A percentile compares a stretch with the other conserved stretches of the same genome.
These are phyloP conservation scores for Agrotis puta DNA, from an alignment of 2,888 invertebrate genomes.

Conservation along the genomic window DNA sequence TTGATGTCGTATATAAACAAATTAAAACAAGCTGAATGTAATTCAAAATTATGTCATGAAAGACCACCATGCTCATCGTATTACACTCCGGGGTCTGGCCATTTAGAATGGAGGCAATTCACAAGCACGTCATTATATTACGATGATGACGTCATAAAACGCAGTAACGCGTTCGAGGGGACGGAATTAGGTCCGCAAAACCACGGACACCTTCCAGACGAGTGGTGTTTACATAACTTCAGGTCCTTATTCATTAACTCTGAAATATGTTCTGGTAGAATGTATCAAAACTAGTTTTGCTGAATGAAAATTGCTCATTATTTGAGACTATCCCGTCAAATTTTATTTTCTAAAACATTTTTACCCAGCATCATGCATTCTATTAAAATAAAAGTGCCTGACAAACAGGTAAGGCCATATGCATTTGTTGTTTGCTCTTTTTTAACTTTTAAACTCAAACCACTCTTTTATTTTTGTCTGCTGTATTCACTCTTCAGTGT, in stretches of 20 bases:
- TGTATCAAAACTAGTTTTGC: background rate
- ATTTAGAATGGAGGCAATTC: constrained; percentile 78
- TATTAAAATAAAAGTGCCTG: constrained; percentile 27
- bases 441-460: constrained; percentile 20
- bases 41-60: constrained; percentile 38
- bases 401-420: constrained; percentile 31
- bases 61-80: constrained; percentile 31
- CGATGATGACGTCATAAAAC: constrained; percentile 78
- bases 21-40: constrained; percentile 14
- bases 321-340: background rate
- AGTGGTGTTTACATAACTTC: constrained; percentile 46
- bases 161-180: constrained; percentile 74
- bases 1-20: constrained; percentile 1
- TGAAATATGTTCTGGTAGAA: background rate
- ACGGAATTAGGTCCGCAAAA: constrained; percentile 71
- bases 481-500: constrained; percentile 23
- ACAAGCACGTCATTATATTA: constrained; percentile 77
- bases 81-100: constrained; percentile 38
- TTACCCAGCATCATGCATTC: background rate
- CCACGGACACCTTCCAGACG: constrained; percentile 47
- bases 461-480: constrained; percentile 43
- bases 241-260: constrained; percentile 9
- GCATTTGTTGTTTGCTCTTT: constrained; percentile 37
- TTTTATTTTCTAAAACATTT: background rate
- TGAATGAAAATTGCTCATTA: background rate